Conservation (phyloP, 2,888 invertebrate species). For the Tipula vernalis region DNA sequence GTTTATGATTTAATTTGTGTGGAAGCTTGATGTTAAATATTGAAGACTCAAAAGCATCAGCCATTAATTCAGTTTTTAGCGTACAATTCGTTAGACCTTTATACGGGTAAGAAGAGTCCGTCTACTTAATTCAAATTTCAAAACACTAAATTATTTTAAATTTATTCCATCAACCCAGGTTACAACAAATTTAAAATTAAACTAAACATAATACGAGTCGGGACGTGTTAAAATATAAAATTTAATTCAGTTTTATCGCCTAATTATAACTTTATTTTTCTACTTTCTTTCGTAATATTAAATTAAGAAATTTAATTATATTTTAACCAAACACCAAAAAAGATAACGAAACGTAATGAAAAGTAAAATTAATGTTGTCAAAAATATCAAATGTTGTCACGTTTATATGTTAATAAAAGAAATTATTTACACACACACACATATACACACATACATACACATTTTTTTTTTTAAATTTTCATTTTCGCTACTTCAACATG, state of each 20-base stretch:
- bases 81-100: too few species aligned
- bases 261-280: neutral
- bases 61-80: too few species aligned
- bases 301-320: neutral
- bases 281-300: neutral
- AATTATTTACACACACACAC: neutral
- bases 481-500: neutral
- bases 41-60: too few species aligned
- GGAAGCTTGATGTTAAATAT: too few species aligned
- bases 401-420: neutral
- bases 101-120: too few species aligned
- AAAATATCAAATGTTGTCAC: neutral
- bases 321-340: neutral
- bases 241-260: neutral
- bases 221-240: neutral
- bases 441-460: neutral
- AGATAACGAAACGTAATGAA: neutral
- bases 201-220: too few species aligned
- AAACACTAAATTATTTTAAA: too few species aligned
- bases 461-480: neutral
- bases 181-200: too few species aligned
- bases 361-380: neutral
- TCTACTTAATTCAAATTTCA: too few species aligned
- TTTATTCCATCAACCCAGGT: too few species aligned
- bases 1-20: too few species aligned